Conservation (phyloP, 2,797 vertebrate genomes). For the Eospalax fontanierii region DNA sequence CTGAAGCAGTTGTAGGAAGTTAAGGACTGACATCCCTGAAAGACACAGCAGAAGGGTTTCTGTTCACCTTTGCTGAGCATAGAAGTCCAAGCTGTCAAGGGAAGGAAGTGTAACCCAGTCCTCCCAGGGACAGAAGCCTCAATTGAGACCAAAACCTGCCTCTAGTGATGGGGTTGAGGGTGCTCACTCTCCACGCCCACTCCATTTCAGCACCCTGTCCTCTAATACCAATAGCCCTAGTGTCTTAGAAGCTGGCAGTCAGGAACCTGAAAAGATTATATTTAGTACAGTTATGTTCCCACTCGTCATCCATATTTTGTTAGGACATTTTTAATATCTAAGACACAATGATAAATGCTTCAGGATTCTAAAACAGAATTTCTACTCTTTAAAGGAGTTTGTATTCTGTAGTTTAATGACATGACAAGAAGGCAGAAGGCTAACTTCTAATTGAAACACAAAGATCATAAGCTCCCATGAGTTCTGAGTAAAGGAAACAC, state of each 20-base stretch:
- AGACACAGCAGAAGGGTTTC: neutral
- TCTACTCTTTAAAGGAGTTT: neutral
- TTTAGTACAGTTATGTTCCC: neutral
- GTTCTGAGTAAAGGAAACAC: constrained; percentile 33
- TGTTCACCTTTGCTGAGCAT: neutral
- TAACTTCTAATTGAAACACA: constrained; percentile 12
- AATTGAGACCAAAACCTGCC: neutral
- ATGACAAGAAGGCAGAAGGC: neutral
- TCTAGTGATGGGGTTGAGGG: too few species aligned
- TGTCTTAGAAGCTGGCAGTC: neutral
- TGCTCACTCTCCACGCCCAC: neutral
- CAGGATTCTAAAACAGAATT: neutral
- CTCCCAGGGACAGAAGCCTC: neutral
- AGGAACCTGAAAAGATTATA: neutral
- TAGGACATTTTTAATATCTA: neutral
- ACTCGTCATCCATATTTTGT: neutral
- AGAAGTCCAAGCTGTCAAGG: neutral
- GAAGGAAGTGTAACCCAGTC: neutral
- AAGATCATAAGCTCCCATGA: neutral
- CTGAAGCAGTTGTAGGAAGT: neutral
- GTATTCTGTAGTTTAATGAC: constrained; percentile 24
- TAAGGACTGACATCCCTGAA: neutral
- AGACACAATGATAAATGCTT: neutral
- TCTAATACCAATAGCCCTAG: neutral
- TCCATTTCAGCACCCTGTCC: neutral